Percentiles rank a stretch among this genome's conserved stretches.
Evolutionary conservation across 2,113 vertebrate species (phyloP).

Genomic region (Neodontobutis hainanensis): DNA sequence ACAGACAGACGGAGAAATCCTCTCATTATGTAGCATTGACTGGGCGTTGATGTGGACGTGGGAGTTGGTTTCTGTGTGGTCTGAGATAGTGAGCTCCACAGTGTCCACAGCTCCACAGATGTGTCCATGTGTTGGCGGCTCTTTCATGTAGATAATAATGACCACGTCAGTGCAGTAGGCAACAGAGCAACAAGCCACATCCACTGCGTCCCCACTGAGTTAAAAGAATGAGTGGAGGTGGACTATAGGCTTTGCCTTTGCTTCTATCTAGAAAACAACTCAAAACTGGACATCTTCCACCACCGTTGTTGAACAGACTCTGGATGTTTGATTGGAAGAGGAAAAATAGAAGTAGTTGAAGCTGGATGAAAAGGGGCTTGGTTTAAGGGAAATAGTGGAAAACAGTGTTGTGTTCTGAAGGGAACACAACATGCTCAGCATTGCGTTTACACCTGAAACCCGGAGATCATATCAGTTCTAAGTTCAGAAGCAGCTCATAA

Average conservation of each 20-base stretch:
- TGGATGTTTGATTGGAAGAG: conserved; percentile 9
- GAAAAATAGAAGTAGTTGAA: neutral
- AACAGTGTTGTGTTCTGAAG: too few species aligned
- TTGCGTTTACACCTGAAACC: neutral
- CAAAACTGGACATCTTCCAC: conserved; percentile 35
- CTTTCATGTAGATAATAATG: conserved; percentile 60
- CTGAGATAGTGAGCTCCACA: conserved; percentile 21
- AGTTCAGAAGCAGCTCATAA: neutral
- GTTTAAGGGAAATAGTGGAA: too few species aligned
- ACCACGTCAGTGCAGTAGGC: conserved; percentile 30
- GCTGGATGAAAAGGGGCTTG: neutral
- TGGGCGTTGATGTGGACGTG: conserved; percentile 4
- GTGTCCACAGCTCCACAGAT: conserved; percentile 24
- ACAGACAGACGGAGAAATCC: conserved; percentile 1
- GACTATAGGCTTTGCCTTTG: conserved; percentile 22
- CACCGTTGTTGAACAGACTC: conserved; percentile 11
- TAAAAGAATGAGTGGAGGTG: conserved; percentile 50
- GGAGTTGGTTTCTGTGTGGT: conserved; percentile 29
- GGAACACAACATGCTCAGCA: conserved; percentile 2
- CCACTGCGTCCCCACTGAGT: conserved; percentile 33
- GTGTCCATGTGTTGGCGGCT: neutral
- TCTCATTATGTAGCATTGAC: conserved; percentile 13
- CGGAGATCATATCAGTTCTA: conserved; percentile 24
- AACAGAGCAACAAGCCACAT: conserved; percentile 36
- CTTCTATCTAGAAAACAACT: conserved; percentile 45